Evolutionary conservation across 2,113 vertebrate genomes (phyloP).

Genomic region (Nanorana parkeri): DNA sequence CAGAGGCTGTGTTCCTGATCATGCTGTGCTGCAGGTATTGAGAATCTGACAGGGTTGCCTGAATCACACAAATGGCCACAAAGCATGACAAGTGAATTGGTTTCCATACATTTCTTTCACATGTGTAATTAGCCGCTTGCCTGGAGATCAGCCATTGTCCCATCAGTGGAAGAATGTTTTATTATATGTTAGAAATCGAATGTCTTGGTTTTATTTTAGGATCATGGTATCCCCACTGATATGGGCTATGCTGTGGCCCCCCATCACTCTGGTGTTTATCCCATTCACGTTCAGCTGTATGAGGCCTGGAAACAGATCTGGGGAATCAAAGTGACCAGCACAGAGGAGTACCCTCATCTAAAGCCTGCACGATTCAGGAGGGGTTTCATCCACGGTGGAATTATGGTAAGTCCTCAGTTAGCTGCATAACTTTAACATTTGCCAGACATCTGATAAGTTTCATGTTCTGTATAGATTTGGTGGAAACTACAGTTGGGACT

Average conservation of each 20-base stretch:
- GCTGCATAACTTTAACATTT: neutral
- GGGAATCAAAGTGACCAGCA: conserved; percentile 95
- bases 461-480: neutral
- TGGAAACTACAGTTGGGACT: neutral
- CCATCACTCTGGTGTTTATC: conserved; percentile 96
- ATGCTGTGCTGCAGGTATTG: too few relatives aligned
- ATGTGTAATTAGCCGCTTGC: too few relatives aligned
- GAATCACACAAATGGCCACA: too few relatives aligned
- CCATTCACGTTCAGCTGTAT: conserved; percentile 91
- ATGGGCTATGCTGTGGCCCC: conserved; percentile 97
- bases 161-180: too few relatives aligned
- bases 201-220: conserved; percentile 70
- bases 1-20: too few relatives aligned
- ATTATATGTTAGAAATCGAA: too few relatives aligned
- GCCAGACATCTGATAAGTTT: neutral
- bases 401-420: conserved; percentile 78
- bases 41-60: too few relatives aligned
- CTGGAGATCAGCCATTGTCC: too few relatives aligned
- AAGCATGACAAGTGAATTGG: too few relatives aligned
- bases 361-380: conserved; percentile 94
- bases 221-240: conserved; percentile 94
- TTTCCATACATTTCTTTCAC: too few relatives aligned
- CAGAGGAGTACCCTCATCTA: conserved; percentile 95
- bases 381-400: conserved; percentile 92
- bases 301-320: conserved; percentile 98